These are phyloP conservation scores for Elaphurus davidianus DNA, from an alignment of 2,113 vertebrate genomes.

Conservation along the genomic window DNA sequence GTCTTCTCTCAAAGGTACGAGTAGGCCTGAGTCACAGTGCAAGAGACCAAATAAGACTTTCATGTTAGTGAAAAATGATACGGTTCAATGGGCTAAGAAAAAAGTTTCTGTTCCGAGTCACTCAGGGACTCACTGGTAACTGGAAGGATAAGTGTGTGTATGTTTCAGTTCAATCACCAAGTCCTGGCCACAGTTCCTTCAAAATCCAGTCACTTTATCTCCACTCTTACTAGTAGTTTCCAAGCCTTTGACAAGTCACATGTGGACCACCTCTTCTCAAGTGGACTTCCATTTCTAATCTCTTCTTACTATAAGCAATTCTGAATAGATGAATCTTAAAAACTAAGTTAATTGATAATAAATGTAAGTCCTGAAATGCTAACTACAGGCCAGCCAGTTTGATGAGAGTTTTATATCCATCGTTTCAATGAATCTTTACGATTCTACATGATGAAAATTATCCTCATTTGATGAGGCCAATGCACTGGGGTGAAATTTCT, in stretches of 20 bases:
- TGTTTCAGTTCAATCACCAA: neutral
- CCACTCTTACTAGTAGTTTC: neutral
- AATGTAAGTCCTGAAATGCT: neutral
- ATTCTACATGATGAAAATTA: neutral
- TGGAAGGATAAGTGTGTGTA: neutral
- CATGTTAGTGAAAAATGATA: neutral
- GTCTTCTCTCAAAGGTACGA: neutral
- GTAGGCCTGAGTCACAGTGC: neutral
- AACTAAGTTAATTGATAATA: neutral
- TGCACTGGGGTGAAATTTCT: neutral
- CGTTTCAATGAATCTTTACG: neutral
- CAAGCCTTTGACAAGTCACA: neutral
- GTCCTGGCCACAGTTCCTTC: neutral
- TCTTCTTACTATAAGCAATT: neutral
- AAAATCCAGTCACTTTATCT: neutral
- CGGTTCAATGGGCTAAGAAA: neutral
- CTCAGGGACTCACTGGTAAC: neutral
- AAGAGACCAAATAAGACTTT: neutral
- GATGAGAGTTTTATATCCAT: neutral
- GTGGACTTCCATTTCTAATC: neutral
- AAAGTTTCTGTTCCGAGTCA: neutral
- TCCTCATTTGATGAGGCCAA: neutral
- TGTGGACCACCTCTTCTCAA: neutral
- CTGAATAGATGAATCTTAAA: conserved; percentile 13
- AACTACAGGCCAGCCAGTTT: neutral